Evolutionary conservation across 1,140 invertebrate species (phyloP), one percentile per base, ranked within the genome.

Genomic region (Marisa cornuarietis): DNA sequence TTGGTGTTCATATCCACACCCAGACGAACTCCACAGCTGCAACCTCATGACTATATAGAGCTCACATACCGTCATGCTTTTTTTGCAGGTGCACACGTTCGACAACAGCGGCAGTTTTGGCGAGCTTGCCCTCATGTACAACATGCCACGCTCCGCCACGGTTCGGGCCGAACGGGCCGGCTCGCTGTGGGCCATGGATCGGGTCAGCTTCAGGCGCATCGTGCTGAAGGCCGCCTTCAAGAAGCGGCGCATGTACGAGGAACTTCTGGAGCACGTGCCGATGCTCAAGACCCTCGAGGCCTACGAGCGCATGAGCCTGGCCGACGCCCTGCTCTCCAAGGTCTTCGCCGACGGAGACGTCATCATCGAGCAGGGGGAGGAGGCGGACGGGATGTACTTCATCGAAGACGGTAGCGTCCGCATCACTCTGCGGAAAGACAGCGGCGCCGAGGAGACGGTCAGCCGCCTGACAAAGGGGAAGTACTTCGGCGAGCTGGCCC

Each of bases 371-470:
- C 85, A 90, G 81, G 97, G 97, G 18, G 96, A 99, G 89, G 93
- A 93, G 22, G 98, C 97, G 66, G 96, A 98, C 91, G 97, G 97
- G 69, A 98, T 99, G 96, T 99, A 97, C 92, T 98, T 99, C 91
- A 94, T 99, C 58, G 97, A 99, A 92, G 94, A 96, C 80, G 98
- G 98, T 62, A 93, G 93, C 63, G 95, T 97, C 26, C 71, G 82
- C 13, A 85, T 89, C 14, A 85, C 83, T 18, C 87, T 90, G 62
- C 81, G 76, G n/a, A 86, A 87, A 9, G 81, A 84, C 14, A 82
- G 85, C 22, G 88, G 87, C 0, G 78, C 84, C 18, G 88, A 86
- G 69, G 85, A 87, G 74, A 87, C 90, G 74, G 82, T 90, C 5
- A 85, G 83, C 13, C 42, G 83, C 72, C 84, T 87, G 22, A 68